A percentile compares a stretch with the other conserved stretches of the same genome.
These are phyloP conservation scores for Latrodectus elegans DNA, from an alignment of 2,888 invertebrate species.

Conservation along the genomic window DNA sequence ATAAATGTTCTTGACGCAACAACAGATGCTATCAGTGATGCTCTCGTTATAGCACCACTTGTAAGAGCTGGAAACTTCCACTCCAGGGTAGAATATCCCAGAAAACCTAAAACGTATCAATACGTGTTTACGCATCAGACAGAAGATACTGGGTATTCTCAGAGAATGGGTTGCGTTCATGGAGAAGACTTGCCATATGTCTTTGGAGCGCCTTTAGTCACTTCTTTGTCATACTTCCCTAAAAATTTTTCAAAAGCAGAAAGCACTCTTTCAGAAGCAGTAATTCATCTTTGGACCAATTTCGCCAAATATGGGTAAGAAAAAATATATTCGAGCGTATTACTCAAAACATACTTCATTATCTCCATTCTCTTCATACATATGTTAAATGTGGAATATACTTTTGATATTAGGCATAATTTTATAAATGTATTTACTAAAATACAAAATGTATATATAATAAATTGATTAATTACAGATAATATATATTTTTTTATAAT, in stretches of 20 bases:
- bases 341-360: too few species aligned
- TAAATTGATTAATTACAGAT: too few species aligned
- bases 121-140: conserved; percentile 75
- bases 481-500: too few species aligned
- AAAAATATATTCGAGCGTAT: neutral
- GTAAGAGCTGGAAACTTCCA: conserved; percentile 92
- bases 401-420: too few species aligned
- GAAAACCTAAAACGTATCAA: conserved; percentile 71
- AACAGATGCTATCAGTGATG: conserved; percentile 92
- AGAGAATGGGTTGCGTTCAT: conserved; percentile 85
- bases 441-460: too few species aligned
- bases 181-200: conserved; percentile 86
- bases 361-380: too few species aligned
- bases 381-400: too few species aligned
- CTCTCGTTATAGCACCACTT: conserved; percentile 92
- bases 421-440: too few species aligned
- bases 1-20: conserved; percentile 79
- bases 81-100: conserved; percentile 78
- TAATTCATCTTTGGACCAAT: conserved; percentile 79
- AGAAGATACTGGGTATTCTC: conserved; percentile 72
- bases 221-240: conserved; percentile 78
- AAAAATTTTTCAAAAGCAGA: conserved; percentile 85
- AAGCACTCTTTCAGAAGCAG: conserved; percentile 83
- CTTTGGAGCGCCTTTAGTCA: conserved; percentile 81
- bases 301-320: conserved; percentile 72